phyloP scores from a whole-genome alignment of 1,140 invertebrate species.

The Drosophila quadrilineata region DNA sequence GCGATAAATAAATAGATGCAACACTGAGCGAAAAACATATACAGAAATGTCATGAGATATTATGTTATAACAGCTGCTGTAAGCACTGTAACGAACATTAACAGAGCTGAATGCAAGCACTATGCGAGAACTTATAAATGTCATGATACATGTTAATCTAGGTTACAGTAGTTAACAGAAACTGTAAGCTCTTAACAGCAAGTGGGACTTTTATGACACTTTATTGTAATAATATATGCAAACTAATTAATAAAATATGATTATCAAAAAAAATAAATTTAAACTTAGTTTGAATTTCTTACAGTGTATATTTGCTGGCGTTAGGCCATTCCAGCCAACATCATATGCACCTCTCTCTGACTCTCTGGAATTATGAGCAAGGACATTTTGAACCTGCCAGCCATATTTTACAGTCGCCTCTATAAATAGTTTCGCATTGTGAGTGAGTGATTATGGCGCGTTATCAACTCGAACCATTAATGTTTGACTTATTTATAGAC shows the following conservation, averaged over 20 bases:
- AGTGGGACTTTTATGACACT: too few relatives aligned
- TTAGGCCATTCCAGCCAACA: constrained; percentile 34
- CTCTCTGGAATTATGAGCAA: constrained; percentile 42
- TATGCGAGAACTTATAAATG: too few relatives aligned
- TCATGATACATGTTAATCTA: too few relatives aligned
- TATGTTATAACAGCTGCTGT: too few relatives aligned
- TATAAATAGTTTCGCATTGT: constrained; percentile 70
- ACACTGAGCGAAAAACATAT: constrained; percentile 25
- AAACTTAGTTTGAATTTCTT: background rate
- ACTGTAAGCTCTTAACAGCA: too few relatives aligned
- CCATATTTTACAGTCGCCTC: constrained; percentile 37
- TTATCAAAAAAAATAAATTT: background rate
- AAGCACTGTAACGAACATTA: too few relatives aligned
- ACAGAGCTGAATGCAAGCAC: too few relatives aligned
- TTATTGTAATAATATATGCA: too few relatives aligned
- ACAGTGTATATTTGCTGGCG: constrained; percentile 40
- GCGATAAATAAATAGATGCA: constrained; percentile 61
- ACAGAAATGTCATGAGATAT: too few relatives aligned
- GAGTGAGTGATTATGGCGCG: constrained; percentile 63
- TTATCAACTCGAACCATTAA: constrained; percentile 65
- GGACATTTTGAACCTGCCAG: constrained; percentile 41
- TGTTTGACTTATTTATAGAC: constrained; percentile 68
- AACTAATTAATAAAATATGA: background rate
- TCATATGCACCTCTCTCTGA: background rate
- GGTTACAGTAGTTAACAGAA: too few relatives aligned